Evolutionary conservation across 37 sponge, comb jelly and placozoan genomes (phyloP), one percentile per base, ranked within the genome.

Genomic region (Tethya wilhelma): DNA sequence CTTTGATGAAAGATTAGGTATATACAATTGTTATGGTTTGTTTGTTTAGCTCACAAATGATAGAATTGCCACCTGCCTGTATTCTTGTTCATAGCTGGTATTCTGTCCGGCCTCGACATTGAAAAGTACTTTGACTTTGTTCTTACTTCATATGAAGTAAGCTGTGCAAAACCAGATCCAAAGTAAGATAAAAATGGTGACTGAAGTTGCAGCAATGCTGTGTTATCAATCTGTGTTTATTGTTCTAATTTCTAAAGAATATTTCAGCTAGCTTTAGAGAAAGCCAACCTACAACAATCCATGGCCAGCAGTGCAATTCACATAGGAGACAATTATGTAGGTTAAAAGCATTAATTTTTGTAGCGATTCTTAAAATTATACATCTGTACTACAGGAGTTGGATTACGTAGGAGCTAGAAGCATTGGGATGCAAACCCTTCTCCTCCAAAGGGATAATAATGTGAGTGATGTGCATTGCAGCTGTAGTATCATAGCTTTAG

Each of bases 1-100:
- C 45, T 84, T 84, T 84, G 84, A 84, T 68, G 84, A 84, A 2
- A 44, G 84, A 67, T 56, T 84, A 67, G 60, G 77, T 81, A 29
- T n/a, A n/a, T n/a, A n/a, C n/a, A n/a, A n/a, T n/a, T n/a, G n/a
- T n/a, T n/a, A n/a, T n/a, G n/a, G n/a, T n/a, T n/a, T n/a, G n/a
- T n/a, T n/a, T n/a, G n/a, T n/a, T n/a, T n/a, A 19, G 53, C 9
- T 14, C 53, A 49, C 14, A 14, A 49, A 49, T 49, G 53, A 14
- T 49, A 14, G 14, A 49, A 49, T 49, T 19, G 9, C 14, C 14
- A 49, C 14, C 53, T 49, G 14, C 9, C 14, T 9, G 14, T 19
- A 25, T 23, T 8, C 22, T 8, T 60, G 11, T 23, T 36, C 59
- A 6, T 67, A 81, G 82, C 29, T 26, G 22, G 57, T 36, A 75